Conservation (phyloP, 2,797 vertebrate genomes). For the Sparidentex hasta region DNA sequence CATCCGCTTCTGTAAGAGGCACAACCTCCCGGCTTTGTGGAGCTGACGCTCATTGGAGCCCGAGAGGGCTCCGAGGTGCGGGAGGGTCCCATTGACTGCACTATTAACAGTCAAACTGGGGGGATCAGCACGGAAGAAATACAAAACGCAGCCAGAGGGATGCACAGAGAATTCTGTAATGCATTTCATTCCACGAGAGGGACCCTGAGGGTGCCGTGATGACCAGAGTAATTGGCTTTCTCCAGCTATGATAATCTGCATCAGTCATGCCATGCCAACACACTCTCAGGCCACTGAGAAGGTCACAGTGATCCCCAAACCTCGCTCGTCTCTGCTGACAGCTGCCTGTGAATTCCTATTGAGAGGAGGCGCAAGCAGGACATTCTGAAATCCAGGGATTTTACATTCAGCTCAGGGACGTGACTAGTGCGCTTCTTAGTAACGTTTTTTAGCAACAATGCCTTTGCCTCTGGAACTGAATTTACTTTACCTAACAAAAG, state of each 20-base stretch:
- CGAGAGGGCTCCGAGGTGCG: constrained; percentile 67
- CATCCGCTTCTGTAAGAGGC: constrained; percentile 61
- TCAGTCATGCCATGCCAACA: constrained; percentile 81
- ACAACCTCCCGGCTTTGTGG: constrained; percentile 77
- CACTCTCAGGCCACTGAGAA: constrained; percentile 75
- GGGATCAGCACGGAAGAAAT: constrained; percentile 68
- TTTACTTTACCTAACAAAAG: not conserved
- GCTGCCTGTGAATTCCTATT: constrained; percentile 41
- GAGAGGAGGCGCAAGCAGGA: constrained; percentile 4
- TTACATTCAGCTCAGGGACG: constrained; percentile 25
- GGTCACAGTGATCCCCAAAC: constrained; percentile 72
- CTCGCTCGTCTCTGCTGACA: constrained; percentile 48
- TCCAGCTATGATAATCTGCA: constrained; percentile 83
- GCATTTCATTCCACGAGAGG: constrained; percentile 76
- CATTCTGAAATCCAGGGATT: constrained; percentile 26
- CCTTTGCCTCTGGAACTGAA: not conserved
- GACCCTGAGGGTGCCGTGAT: constrained; percentile 72
- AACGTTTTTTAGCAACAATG: not conserved
- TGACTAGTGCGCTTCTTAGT: not conserved
- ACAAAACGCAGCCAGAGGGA: constrained; percentile 72
- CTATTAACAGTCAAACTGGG: constrained; percentile 79
- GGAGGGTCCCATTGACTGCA: constrained; percentile 77
- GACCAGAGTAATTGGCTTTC: constrained; percentile 84
- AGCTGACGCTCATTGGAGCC: constrained; percentile 73
- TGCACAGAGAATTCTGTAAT: constrained; percentile 72